Evolutionary conservation across 2,113 vertebrate species (phyloP).

Genomic region (Puntigrus tetrazona): DNA sequence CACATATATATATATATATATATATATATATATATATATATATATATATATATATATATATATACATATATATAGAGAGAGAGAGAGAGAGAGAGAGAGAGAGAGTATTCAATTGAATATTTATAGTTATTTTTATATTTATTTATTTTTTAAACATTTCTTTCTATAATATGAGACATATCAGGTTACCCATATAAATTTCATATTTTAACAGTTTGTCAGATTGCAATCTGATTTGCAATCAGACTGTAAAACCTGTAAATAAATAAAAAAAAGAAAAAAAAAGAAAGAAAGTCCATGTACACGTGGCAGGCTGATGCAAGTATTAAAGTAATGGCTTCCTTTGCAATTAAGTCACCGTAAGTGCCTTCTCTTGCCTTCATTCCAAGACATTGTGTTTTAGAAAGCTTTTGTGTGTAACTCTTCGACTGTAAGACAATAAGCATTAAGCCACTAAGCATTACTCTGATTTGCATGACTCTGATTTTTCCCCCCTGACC

Average conservation of each 20-base stretch:
- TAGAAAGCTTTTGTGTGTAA: slow-evolving; percentile 4
- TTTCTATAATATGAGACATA: no score
- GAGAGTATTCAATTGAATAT: no score
- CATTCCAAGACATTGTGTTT: background rate
- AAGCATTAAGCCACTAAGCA: slow-evolving; percentile 35
- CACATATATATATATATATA: no score
- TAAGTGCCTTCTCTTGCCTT: background rate
- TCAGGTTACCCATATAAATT: no score
- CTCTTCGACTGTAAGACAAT: slow-evolving; percentile 5
- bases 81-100: no score
- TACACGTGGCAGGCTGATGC: background rate
- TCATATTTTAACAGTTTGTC: no score
- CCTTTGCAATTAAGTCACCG: background rate
- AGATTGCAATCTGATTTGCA: no score
- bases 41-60: no score
- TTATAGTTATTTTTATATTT: no score
- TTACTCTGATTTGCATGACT: slow-evolving; percentile 44
- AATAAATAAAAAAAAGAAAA: background rate
- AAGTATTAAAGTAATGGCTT: slow-evolving; percentile 1
- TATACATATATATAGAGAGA: no score
- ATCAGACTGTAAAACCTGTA: background rate
- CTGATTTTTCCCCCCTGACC: slow-evolving; percentile 54
- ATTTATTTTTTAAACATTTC: no score
- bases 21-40: no score
- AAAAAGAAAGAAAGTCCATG: background rate